Percentiles rank a stretch among this genome's conserved stretches.
These are phyloP conservation scores for Hybognathus amarus DNA, from an alignment of 2,797 vertebrate genomes.

Conservation along the genomic window DNA sequence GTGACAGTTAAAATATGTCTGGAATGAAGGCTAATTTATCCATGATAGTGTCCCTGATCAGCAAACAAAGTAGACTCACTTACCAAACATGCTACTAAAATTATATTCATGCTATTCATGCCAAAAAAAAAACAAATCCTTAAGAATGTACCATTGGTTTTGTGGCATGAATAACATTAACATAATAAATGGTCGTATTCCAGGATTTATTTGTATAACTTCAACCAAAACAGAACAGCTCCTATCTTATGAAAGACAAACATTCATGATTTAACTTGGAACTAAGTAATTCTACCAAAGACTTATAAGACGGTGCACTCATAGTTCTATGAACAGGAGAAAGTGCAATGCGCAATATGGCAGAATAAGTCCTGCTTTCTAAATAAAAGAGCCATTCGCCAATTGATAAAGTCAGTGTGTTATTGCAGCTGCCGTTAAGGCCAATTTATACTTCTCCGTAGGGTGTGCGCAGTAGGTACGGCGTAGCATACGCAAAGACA, in stretches of 20 bases:
- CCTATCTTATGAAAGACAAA: background rate
- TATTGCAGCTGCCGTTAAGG: background rate
- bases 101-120: background rate
- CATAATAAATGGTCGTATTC: background rate
- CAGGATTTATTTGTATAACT: constrained; percentile 1
- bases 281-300: background rate
- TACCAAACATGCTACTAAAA: background rate
- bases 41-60: background rate
- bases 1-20: background rate
- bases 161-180: background rate
- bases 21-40: background rate
- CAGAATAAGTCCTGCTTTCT: too few relatives aligned
- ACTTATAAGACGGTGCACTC: background rate
- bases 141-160: background rate
- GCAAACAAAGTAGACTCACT: background rate
- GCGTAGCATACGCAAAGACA: too few relatives aligned
- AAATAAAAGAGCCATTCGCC: too few relatives aligned
- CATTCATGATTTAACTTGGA: background rate
- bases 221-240: background rate
- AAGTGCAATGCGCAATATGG: background rate
- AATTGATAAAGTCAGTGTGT: too few relatives aligned
- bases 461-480: too few relatives aligned
- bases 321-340: background rate
- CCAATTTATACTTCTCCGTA: too few relatives aligned
- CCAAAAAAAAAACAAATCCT: background rate